These are phyloP conservation scores for Agrotis puta DNA, from an alignment of 2,888 invertebrate genomes.

Conservation along the genomic window DNA sequence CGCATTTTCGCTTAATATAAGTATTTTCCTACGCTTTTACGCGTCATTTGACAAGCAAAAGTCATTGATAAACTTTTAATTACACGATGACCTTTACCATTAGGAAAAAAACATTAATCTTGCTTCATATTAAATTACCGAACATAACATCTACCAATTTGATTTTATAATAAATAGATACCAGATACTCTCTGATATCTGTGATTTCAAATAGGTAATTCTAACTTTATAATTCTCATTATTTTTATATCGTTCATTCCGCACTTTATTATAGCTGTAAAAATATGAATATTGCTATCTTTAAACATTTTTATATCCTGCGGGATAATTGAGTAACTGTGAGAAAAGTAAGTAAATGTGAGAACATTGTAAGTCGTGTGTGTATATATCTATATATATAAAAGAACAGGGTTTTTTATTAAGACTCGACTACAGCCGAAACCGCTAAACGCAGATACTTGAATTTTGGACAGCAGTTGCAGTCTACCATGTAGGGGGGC, in stretches of 20 bases:
- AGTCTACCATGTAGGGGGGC: too few relatives aligned
- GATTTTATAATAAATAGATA: background rate
- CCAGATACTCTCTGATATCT: constrained; percentile 5
- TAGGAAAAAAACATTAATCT: too few relatives aligned
- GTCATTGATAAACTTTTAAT: background rate
- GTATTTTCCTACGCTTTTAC: background rate
- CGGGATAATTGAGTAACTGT: background rate
- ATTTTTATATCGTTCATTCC: constrained; percentile 34
- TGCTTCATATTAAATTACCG: background rate
- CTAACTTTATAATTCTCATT: constrained; percentile 36
- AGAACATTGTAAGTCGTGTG: too few relatives aligned
- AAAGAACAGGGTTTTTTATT: too few relatives aligned
- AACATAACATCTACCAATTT: constrained; percentile 21
- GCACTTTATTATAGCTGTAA: constrained; percentile 52
- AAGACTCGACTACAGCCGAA: too few relatives aligned
- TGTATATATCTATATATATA: too few relatives aligned
- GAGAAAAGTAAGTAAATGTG: too few relatives aligned
- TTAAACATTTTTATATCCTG: constrained; percentile 39
- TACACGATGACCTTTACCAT: background rate
- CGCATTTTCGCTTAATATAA: too few relatives aligned
- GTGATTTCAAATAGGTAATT: constrained; percentile 25
- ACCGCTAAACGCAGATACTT: too few relatives aligned
- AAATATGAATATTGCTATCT: constrained; percentile 55
- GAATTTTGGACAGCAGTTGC: too few relatives aligned
- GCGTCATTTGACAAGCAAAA: background rate